Evolutionary conservation across 2,113 vertebrate genomes (phyloP).

Genomic region (Pristiophorus japonicus): DNA sequence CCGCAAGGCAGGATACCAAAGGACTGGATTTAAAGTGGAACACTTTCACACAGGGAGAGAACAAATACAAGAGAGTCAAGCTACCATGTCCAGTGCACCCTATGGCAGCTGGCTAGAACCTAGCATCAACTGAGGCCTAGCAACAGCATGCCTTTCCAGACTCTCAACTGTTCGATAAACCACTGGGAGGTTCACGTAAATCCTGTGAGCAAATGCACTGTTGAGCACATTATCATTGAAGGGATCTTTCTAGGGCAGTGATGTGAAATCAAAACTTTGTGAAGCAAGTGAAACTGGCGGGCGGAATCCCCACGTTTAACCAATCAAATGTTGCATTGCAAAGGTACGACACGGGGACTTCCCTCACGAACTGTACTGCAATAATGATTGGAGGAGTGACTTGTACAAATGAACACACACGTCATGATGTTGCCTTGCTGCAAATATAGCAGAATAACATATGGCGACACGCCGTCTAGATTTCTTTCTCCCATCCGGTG

Average conservation of each 20-base stretch:
- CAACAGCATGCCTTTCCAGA: not conserved
- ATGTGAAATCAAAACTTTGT: not conserved
- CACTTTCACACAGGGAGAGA: too few relatives aligned
- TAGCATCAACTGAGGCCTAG: not conserved
- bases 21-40: not conserved
- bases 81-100: not conserved
- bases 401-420: not conserved
- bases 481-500: not conserved
- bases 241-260: not conserved
- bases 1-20: not conserved
- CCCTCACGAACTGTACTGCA: not conserved
- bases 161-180: not conserved
- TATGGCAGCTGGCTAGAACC: not conserved
- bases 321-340: not conserved
- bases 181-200: not conserved
- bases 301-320: not conserved
- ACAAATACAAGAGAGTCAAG: not conserved
- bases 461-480: too few relatives aligned
- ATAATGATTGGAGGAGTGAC: not conserved
- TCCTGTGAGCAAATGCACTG: not conserved
- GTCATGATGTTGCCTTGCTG: not conserved
- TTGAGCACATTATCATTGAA: not conserved
- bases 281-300: not conserved
- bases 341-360: not conserved
- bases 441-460: not conserved